Conservation (phyloP, 1,140 invertebrate species). For the Arion vulgaris region DNA sequence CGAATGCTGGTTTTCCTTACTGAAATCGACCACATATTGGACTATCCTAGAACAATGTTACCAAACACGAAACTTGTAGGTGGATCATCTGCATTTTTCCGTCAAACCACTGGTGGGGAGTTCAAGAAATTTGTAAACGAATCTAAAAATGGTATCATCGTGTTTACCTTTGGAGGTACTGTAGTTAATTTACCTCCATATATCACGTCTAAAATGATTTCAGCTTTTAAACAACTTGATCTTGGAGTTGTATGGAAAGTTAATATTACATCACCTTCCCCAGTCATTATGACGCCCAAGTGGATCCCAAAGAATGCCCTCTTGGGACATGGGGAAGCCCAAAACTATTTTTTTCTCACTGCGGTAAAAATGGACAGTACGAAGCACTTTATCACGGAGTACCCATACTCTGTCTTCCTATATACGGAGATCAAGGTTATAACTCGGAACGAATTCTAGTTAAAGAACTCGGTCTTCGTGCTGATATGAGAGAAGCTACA, state of each 20-base stretch:
- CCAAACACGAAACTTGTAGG: conserved; percentile 54
- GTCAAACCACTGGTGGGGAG: conserved; percentile 26
- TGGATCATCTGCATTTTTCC: conserved; percentile 37
- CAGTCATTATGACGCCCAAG: conserved; percentile 17
- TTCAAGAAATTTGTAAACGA: conserved; percentile 39
- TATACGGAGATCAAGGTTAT: conserved; percentile 65
- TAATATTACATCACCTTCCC: conserved; percentile 2
- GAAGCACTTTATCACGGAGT: conserved; percentile 58
- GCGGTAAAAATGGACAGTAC: conserved; percentile 56
- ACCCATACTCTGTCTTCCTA: conserved; percentile 78
- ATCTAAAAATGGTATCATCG: conserved; percentile 40
- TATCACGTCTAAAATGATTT: conserved; percentile 39
- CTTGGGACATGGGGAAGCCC: conserved; percentile 38
- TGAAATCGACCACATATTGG: conserved; percentile 48
- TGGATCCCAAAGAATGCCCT: conserved; percentile 48
- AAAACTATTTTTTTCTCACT: conserved; percentile 58
- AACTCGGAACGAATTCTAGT: conserved; percentile 41
- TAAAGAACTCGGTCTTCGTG: conserved; percentile 36
- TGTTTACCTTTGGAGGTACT: conserved; percentile 49
- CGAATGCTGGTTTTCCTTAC: conserved; percentile 44
- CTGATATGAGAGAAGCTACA: conserved; percentile 29
- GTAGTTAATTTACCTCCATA: conserved; percentile 22
- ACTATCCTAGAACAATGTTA: conserved; percentile 46
- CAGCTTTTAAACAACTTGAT: conserved; percentile 29
- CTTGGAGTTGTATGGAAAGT: conserved; percentile 32